Evolutionary conservation across 2,888 invertebrate genomes (phyloP).

Genomic region (Alcis repandata): DNA sequence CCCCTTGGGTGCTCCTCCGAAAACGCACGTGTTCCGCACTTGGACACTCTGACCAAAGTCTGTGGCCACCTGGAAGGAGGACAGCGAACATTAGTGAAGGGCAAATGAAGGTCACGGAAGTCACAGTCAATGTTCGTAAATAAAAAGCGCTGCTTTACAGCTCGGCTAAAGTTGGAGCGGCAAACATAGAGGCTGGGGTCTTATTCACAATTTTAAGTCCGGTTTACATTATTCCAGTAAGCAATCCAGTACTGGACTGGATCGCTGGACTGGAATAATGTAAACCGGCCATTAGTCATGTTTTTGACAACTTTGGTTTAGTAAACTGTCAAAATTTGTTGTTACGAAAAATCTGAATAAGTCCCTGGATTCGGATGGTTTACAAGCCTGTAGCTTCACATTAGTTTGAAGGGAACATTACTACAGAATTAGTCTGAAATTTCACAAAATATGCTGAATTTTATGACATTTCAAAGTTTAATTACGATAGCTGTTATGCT

Average conservation of each 20-base stretch:
- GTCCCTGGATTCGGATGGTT: neutral
- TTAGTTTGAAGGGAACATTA: neutral
- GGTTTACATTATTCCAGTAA: too few relatives aligned
- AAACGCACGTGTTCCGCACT: slow-evolving; percentile 97
- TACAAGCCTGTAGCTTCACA: slow-evolving; percentile 6
- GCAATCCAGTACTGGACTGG: too few relatives aligned
- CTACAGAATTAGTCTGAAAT: too few relatives aligned
- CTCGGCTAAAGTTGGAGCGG: neutral
- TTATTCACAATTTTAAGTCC: neutral
- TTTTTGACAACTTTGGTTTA: too few relatives aligned
- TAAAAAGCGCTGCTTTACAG: neutral
- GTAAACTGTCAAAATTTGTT: too few relatives aligned
- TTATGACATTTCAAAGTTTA: too few relatives aligned
- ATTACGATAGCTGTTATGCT: too few relatives aligned
- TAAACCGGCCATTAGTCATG: too few relatives aligned
- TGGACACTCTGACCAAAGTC: slow-evolving; percentile 96
- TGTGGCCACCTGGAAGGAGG: slow-evolving; percentile 90
- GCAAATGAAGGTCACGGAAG: neutral
- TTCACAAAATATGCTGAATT: too few relatives aligned
- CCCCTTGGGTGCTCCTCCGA: slow-evolving; percentile 99
- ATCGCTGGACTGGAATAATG: too few relatives aligned
- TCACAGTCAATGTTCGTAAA: too few relatives aligned
- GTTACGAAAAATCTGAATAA: too few relatives aligned
- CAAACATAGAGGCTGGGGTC: neutral
- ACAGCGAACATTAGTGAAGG: neutral